These are phyloP conservation scores for Alfaro cultratus DNA, from an alignment of 2,797 vertebrate species.

Conservation along the genomic window DNA sequence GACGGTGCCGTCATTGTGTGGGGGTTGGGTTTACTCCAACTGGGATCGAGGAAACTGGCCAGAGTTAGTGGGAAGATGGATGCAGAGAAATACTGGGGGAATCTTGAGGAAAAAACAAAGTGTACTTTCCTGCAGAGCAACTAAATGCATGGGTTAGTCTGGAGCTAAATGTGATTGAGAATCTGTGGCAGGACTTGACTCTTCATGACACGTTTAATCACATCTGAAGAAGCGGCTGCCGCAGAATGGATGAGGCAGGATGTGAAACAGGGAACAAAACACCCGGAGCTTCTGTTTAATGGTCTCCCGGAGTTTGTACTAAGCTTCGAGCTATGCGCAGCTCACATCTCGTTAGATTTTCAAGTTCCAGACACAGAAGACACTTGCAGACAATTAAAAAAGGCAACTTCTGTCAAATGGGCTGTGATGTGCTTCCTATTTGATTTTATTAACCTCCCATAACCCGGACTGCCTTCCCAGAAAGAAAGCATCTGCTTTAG, in stretches of 20 bases:
- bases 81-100: background rate
- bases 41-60: background rate
- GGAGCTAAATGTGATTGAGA: background rate
- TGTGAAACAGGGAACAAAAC: slow-evolving; percentile 43
- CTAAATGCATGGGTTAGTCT: background rate
- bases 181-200: background rate
- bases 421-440: background rate
- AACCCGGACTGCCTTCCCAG: slow-evolving; percentile 14
- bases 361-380: background rate
- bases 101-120: background rate
- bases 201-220: background rate
- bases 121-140: background rate
- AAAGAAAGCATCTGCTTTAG: slow-evolving; percentile 16
- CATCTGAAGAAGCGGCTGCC: background rate
- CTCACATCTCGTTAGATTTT: background rate
- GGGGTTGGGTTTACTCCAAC: background rate
- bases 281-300: slow-evolving; percentile 34
- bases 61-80: background rate
- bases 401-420: slow-evolving; percentile 1
- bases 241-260: slow-evolving; percentile 14
- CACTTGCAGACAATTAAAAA: background rate
- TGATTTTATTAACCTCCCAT: slow-evolving; percentile 22
- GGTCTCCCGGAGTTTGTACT: slow-evolving; percentile 11
- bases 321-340: slow-evolving; percentile 7
- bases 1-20: background rate